A percentile compares a stretch with the other conserved stretches of the same genome.
phyloP scores from a whole-genome alignment of 2,113 vertebrate species.

The Nannospalax galili region DNA sequence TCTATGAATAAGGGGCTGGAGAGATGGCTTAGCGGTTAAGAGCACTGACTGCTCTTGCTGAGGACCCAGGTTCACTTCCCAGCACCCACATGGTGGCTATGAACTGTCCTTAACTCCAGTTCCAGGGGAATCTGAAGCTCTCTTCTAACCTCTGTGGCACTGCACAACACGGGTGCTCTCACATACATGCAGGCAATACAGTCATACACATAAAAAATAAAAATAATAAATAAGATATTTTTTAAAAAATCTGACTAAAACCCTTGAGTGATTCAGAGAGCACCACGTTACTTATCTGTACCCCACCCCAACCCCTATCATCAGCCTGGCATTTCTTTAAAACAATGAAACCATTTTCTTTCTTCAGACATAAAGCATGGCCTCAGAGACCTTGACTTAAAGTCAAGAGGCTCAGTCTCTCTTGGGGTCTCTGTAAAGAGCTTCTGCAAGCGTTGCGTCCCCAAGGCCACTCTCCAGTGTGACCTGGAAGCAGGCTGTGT shows the following conservation, averaged over 20 bases:
- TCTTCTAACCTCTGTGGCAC: too few species aligned
- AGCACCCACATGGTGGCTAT: too few species aligned
- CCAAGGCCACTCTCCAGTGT: background rate
- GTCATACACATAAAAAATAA: too few species aligned
- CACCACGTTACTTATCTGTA: background rate
- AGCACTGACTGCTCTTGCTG: too few species aligned
- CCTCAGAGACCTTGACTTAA: background rate
- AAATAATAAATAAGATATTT: too few species aligned
- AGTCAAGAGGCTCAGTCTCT: background rate
- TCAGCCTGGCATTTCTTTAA: constrained; percentile 46
- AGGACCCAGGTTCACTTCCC: too few species aligned
- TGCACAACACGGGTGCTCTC: too few species aligned
- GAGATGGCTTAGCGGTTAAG: too few species aligned
- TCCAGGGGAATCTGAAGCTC: too few species aligned
- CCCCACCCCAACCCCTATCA: background rate
- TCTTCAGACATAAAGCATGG: constrained; percentile 34
- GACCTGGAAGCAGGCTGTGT: background rate
- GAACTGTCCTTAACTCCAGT: too few species aligned
- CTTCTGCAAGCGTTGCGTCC: background rate
- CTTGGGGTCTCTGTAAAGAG: background rate
- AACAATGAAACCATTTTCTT: constrained; percentile 33
- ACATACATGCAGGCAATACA: too few species aligned
- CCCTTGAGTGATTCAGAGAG: constrained; percentile 11
- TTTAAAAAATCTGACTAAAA: constrained; percentile 57
- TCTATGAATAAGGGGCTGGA: too few species aligned